Evolutionary conservation across 2,888 invertebrate species (phyloP).

Genomic region (Lasioglossum morio): DNA sequence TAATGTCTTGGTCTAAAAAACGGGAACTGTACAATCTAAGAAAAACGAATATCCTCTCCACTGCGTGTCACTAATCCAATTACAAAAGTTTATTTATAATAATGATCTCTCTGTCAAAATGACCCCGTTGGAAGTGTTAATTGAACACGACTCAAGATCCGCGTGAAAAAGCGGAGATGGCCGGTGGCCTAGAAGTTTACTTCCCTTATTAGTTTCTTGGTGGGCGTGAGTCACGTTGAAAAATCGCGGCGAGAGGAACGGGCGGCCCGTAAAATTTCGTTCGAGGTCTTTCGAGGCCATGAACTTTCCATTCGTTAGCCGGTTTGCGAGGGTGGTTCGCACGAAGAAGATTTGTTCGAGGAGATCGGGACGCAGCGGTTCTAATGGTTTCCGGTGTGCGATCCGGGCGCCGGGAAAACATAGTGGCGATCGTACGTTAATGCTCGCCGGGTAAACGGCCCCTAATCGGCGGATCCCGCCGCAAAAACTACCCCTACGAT

Average conservation of each 20-base stretch:
- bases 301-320: constrained; percentile 49
- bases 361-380: constrained; percentile 26
- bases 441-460: constrained; percentile 43
- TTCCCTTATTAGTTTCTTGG: constrained; percentile 47
- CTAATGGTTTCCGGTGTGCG: constrained; percentile 41
- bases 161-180: not conserved
- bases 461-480: constrained; percentile 56
- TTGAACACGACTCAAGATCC: not conserved
- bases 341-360: constrained; percentile 55
- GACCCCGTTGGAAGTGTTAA: not conserved
- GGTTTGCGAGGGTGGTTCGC: not conserved
- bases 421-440: constrained; percentile 62
- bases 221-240: constrained; percentile 44
- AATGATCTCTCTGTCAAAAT: not conserved
- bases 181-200: not conserved
- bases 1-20: too few species aligned
- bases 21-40: too few species aligned
- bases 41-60: too few species aligned
- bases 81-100: not conserved
- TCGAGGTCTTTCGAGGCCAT: constrained; percentile 9
- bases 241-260: constrained; percentile 41
- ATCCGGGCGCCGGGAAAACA: constrained; percentile 46
- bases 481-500: constrained; percentile 47
- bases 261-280: constrained; percentile 46
- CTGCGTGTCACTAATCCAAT: too few species aligned